Base-by-base conservation (phyloP, 1,140 invertebrate species). In the Lasioglossum baleicum region DNA sequence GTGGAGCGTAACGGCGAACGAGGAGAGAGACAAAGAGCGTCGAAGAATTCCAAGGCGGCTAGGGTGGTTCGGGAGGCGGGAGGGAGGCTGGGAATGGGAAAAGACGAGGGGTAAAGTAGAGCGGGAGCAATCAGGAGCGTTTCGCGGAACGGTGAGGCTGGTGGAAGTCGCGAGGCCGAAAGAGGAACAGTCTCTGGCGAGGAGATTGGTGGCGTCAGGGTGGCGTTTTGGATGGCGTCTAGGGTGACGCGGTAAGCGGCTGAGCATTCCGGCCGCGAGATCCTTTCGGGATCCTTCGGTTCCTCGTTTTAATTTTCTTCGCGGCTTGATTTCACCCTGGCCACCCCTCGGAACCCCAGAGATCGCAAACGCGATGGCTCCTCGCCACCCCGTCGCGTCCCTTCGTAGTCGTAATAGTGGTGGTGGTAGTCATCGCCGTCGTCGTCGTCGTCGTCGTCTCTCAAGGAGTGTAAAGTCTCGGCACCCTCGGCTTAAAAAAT, bases 401-500 rank as follows among this genome's bases (percentile, higher is more conserved):
- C 63, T 20, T 4, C 82, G 83, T n/a, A n/a, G n/a, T 83, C 82
- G 80, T 80, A n/a, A n/a, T n/a, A n/a, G n/a, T n/a, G n/a, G n/a
- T n/a, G n/a, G n/a, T n/a, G n/a, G n/a, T n/a, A n/a, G n/a, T n/a
- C n/a, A n/a, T n/a, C n/a, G n/a, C n/a, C 74, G 69, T 83, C 83
- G 67, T 84, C 89, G 44, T 48, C 44, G 83, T 83, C 82, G 80
- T 81, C 74, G 69, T 82, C 83, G 65, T 85, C 89, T 91, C 89
- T 92, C 87, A 89, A 92, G 91, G 87, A 92, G 92, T 92, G 91
- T 91, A 93, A 93, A 92, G 91, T 93, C 90, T 92, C 92, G 83
- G 89, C 92, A 92, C 92, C 90, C 90, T 90, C 91, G 90, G 92
- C 91, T 93, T 93, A 90, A 90, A 90, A 90, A 90, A 90, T 90